phyloP scores from a whole-genome alignment of 2,797 vertebrate species.

The Coilia nasus region DNA sequence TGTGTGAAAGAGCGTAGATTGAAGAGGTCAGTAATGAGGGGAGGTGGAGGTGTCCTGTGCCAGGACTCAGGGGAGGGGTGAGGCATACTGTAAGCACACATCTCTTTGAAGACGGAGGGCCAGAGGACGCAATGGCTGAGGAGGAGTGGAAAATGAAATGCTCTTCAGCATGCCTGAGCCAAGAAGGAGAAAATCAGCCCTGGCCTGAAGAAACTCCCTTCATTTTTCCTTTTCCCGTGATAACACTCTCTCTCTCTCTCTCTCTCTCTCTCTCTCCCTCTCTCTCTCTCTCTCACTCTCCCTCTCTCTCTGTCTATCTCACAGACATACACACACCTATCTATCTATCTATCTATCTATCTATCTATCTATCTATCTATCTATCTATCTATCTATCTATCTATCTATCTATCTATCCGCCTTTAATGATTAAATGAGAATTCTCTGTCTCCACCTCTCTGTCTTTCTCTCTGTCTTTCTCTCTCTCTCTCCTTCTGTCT shows the following conservation, averaged over 20 bases:
- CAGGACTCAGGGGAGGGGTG: background rate
- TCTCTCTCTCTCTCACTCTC: no score
- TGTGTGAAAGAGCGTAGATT: background rate
- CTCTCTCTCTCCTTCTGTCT: no score
- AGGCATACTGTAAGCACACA: background rate
- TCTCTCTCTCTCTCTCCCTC: no score
- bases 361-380: background rate
- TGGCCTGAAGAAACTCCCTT: no score
- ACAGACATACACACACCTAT: no score
- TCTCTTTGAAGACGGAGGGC: background rate
- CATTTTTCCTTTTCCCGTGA: no score
- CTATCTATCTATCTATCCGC: background rate
- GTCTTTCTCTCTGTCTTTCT: background rate
- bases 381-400: constrained; percentile 8
- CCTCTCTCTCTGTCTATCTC: no score
- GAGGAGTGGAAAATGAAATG: background rate
- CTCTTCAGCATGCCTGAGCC: background rate
- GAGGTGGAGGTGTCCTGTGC: background rate
- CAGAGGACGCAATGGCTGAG: background rate
- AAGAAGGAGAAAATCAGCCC: background rate
- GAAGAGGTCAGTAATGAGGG: constrained; percentile 5
- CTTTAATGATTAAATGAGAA: no score
- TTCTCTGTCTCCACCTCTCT: no score
- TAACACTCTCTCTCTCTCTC: no score
- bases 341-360: background rate